phyloP scores from a whole-genome alignment of 2,888 invertebrate genomes.

The Agapostemon virescens region DNA sequence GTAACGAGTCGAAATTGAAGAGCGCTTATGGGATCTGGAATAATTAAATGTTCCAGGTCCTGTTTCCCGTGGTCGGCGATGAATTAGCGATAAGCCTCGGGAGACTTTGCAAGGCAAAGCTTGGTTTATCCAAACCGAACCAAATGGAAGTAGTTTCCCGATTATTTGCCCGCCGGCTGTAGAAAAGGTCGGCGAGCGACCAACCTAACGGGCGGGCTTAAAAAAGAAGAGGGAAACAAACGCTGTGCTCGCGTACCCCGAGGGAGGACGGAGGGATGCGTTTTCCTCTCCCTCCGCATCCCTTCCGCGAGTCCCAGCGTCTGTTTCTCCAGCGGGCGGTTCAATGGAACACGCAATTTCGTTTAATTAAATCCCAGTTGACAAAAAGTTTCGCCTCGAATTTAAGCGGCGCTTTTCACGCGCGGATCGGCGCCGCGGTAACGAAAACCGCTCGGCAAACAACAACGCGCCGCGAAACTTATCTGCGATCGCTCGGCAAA shows the following conservation, averaged over 20 bases:
- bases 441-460: background rate
- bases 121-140: conserved; percentile 44
- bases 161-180: conserved; percentile 54
- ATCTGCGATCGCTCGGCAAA: background rate
- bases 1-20: conserved; percentile 32
- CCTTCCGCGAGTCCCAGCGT: background rate
- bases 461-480: conserved; percentile 18
- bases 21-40: conserved; percentile 25
- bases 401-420: conserved; percentile 45
- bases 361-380: conserved; percentile 61
- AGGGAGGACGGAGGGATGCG: conserved; percentile 9
- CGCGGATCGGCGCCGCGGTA: background rate
- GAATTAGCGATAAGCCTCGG: conserved; percentile 41
- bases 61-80: conserved; percentile 37
- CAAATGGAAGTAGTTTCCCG: conserved; percentile 52
- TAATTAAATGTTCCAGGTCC: conserved; percentile 47
- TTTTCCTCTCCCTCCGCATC: background rate
- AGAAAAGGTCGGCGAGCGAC: conserved; percentile 35
- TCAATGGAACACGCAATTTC: conserved; percentile 55
- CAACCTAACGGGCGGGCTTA: conserved; percentile 38
- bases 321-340: background rate
- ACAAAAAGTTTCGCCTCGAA: conserved; percentile 53
- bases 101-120: background rate
- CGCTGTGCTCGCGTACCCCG: conserved; percentile 17
- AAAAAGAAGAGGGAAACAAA: conserved; percentile 9